Percentiles rank a stretch among this genome's conserved stretches.
These are phyloP conservation scores for Scortum barcoo DNA, from an alignment of 2,113 vertebrate genomes.

Conservation along the genomic window DNA sequence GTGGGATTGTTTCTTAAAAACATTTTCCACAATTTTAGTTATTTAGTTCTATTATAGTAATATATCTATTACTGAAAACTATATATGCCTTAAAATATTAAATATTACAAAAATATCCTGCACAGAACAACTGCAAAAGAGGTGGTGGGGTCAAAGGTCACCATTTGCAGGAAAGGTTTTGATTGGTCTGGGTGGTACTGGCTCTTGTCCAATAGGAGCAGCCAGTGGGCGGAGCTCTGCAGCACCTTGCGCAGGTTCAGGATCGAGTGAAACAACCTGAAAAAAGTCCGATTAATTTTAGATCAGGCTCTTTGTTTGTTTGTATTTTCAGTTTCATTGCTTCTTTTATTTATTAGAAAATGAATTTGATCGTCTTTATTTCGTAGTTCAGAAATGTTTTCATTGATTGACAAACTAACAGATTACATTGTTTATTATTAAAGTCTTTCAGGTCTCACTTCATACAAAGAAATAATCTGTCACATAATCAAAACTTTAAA, in stretches of 20 bases:
- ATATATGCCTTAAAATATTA: too few species aligned
- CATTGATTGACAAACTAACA: too few species aligned
- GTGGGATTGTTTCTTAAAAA: too few species aligned
- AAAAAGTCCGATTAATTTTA: slow-evolving; percentile 12
- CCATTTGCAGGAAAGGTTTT: slow-evolving; percentile 89
- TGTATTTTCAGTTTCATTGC: not conserved
- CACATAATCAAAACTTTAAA: not conserved
- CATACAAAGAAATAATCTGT: too few species aligned
- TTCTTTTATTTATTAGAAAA: too few species aligned
- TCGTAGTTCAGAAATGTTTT: not conserved
- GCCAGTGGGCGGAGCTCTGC: slow-evolving; percentile 88
- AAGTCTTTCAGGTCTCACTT: too few species aligned
- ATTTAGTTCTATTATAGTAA: too few species aligned
- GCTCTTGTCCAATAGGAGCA: slow-evolving; percentile 90
- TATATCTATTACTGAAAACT: too few species aligned
- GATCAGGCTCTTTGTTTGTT: not conserved
- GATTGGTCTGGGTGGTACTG: slow-evolving; percentile 83
- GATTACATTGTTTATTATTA: too few species aligned
- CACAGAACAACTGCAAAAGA: not conserved
- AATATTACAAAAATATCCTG: not conserved
- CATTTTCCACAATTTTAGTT: too few species aligned
- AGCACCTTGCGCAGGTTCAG: slow-evolving; percentile 89
- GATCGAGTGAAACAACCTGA: slow-evolving; percentile 91
- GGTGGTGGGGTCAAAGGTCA: slow-evolving; percentile 58
- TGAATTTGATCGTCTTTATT: not conserved